Evolutionary conservation across 2,888 invertebrate species (phyloP), one percentile per base, ranked within the genome.

Genomic region (Cosmia pyralina): DNA sequence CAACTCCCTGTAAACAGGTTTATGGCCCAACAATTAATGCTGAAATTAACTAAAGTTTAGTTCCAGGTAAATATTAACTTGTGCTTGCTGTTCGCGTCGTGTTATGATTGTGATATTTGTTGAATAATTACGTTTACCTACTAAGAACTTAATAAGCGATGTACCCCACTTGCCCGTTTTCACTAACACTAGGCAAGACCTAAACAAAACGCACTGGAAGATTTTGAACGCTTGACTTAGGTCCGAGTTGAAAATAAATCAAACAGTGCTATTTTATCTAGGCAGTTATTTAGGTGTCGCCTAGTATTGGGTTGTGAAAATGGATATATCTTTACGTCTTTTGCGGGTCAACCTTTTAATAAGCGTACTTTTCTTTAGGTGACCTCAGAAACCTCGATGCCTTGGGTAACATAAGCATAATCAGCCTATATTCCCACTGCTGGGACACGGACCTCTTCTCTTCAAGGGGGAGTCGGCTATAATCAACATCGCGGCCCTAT

Each of bases 1-100:
- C 74, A 82, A 83, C 59, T 71, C 48, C 63, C 65, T 77, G 85
- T 81, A 85, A 85, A 85, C 85, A 85, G 81, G 72, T 87, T 85
- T 83, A 87, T 81, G n/a, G 71, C 15, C 59, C 52, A 77, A 83
- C 81, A 85, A 85, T 83, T 79, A 85, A 83, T 83, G 83, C 48
- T 83, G 67, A 71, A 83, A 81, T 85, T 79, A 86, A 84, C 72
- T 63, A 77, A 64, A 77, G 76, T 73, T 82, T 64, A 69, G 71
- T 74, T 75, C 65, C 13, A 69, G n/a, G 65, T 74, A 73, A 63
- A 80, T 69, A 66, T 83, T 79, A 69, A 63, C 44, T 52, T 55
- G 28, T 22, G n/a, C n/a, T 52, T 52, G 52, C 52, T 52, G 52
- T 52, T 52, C 52, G 52, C 52, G n/a, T 52, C 10, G 4, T 50